Evolutionary conservation across 2,797 vertebrate genomes (phyloP).

Genomic region (Cirrhinus molitorella): DNA sequence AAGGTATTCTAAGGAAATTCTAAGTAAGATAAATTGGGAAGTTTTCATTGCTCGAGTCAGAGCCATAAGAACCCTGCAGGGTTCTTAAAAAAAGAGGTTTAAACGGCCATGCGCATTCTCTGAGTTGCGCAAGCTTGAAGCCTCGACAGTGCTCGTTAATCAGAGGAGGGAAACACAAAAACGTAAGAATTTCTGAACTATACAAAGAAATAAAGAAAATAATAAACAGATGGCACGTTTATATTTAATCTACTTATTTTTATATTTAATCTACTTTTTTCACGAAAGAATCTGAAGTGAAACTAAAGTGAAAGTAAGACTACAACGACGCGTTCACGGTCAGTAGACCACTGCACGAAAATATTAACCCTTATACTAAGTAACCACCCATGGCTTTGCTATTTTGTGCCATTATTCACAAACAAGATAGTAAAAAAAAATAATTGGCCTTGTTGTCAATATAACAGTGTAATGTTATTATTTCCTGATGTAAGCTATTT

Average conservation of each 20-base stretch:
- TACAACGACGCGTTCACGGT: neutral
- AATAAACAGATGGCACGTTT: neutral
- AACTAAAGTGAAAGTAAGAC: neutral
- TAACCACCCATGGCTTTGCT: no score
- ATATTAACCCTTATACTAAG: neutral
- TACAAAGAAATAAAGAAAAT: neutral
- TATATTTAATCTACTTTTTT: no score
- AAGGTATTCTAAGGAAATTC: no score
- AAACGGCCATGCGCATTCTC: neutral
- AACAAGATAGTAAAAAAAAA: no score
- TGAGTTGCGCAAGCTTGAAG: neutral
- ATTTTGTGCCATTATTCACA: no score
- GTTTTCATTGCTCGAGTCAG: no score
- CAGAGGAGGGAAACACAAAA: neutral
- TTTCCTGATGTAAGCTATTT: neutral
- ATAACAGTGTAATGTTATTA: no score
- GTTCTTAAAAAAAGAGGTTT: no score
- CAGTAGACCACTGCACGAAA: neutral
- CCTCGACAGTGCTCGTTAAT: neutral
- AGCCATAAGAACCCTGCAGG: no score
- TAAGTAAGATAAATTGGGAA: no score
- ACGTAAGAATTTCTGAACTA: neutral
- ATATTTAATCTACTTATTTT: neutral
- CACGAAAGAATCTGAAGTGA: neutral
- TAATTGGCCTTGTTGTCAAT: no score